Evolutionary conservation across 2,797 vertebrate species (phyloP), one percentile per base, ranked within the genome.

Genomic region (Hephaestus fuliginosus): DNA sequence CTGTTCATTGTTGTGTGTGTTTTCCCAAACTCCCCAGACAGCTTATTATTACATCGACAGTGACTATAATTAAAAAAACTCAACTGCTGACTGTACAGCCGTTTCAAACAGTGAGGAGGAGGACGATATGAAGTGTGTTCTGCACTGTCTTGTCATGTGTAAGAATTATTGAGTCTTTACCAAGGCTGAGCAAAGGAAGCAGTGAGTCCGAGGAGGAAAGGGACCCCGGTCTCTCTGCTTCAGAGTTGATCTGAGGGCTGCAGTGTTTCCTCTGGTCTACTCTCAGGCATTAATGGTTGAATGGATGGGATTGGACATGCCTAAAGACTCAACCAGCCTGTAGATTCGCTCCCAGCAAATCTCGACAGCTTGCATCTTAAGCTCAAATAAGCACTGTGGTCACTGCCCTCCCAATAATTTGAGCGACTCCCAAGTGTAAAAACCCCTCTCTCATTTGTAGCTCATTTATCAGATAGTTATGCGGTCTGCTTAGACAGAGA

Each of bases 211-310:
- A 60, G 78, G 77, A 86, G 85, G 61, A 89, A 84, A 87, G 82
- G 78, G 86, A 91, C 86, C 75, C 62, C 79, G 66, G 80, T 76
- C 72, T 82, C 65, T 77, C 57, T 77, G 73, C 78, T 82, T 74
- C 67, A 56, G 74, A 88, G 84, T 78, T 80, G 89, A 87, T 91
- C 81, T 79, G 82, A 92, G 86, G 78, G 81, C 90, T 92, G 87
- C 87, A 91, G 89, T 88, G 90, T 92, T 94, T 94, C 91, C 93
- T 87, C 79, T 78, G 80, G 92, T 91, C 92, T 90, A 75, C 87
- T 93, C 89, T 82, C 53, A 70, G 91, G 93, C 91, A 89, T 93
- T 95, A 95, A 96, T 94, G 92, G 93, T 91, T 93, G 91, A 94
- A 95, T 94, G 94, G 89, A 95, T 94, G 68, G 87, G 90, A 94